Percentiles rank a stretch among this genome's conserved stretches.
Evolutionary conservation across 2,113 vertebrate species (phyloP).

Genomic region (Otis tarda): DNA sequence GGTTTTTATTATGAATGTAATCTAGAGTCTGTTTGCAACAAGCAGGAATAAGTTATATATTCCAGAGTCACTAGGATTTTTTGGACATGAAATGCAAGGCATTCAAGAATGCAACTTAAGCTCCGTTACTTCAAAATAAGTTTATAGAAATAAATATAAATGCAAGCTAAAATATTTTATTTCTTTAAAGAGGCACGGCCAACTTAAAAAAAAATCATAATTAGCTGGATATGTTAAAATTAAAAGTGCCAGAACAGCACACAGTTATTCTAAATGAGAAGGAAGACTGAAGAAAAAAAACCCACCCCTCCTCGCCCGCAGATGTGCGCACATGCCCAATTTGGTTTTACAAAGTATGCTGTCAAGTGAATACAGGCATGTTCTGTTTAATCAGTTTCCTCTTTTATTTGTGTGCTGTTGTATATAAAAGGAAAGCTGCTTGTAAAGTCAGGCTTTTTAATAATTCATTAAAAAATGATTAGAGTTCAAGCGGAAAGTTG

Average conservation of each 20-base stretch:
- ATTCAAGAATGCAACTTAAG: background rate
- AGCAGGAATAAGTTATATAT: background rate
- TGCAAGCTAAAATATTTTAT: background rate
- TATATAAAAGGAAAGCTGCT: constrained; percentile 52
- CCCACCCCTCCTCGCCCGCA: background rate
- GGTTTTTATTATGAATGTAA: background rate
- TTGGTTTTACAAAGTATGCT: constrained; percentile 44
- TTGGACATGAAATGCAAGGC: background rate
- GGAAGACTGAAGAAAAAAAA: background rate
- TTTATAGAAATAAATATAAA: background rate
- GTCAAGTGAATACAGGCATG: constrained; percentile 54
- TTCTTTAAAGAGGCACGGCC: background rate
- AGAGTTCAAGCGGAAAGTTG: constrained; percentile 50
- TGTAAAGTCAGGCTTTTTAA: constrained; percentile 62
- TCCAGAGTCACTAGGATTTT: background rate
- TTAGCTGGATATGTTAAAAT: background rate
- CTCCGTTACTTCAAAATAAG: background rate
- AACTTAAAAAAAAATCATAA: background rate
- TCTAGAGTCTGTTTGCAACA: background rate
- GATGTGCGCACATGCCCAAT: constrained; percentile 20
- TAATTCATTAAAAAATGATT: constrained; percentile 63
- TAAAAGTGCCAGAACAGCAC: background rate
- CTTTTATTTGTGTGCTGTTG: constrained; percentile 40
- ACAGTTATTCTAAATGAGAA: background rate
- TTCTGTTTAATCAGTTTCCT: constrained; percentile 60